Percentiles rank a stretch among this genome's conserved stretches.
Conservation (phyloP, 1,140 invertebrate genomes). For the Ridgeia piscesae region DNA sequence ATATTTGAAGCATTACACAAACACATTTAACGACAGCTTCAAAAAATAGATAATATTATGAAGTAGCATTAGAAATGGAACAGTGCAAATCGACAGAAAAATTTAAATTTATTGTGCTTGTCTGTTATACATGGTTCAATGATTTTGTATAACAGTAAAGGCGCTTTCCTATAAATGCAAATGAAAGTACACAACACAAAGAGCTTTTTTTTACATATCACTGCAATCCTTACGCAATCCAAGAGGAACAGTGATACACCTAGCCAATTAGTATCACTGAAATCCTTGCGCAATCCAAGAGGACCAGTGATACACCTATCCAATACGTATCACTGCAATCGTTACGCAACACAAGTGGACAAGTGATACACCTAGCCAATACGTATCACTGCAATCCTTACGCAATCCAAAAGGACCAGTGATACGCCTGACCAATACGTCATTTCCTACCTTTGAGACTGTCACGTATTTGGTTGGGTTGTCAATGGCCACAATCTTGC, state of each 20-base stretch:
- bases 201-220: not conserved
- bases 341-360: constrained; percentile 10
- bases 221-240: constrained; percentile 15
- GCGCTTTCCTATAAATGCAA: no score
- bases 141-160: no score
- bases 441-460: constrained; percentile 49
- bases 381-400: constrained; percentile 7
- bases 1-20: no score
- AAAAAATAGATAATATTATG: no score
- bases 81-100: no score
- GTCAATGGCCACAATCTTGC: constrained; percentile 49
- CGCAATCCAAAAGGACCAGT: constrained; percentile 15
- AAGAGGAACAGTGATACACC: constrained; percentile 22
- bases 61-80: no score
- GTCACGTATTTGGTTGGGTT: constrained; percentile 49
- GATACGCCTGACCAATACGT: not conserved
- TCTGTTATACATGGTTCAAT: no score
- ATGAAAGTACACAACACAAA: not conserved
- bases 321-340: not conserved
- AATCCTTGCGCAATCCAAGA: constrained; percentile 12
- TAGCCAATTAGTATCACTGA: not conserved
- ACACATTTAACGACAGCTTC: no score
- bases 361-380: constrained; percentile 25
- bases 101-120: no score
- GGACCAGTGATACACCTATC: constrained; percentile 24